These are phyloP conservation scores for Monochamus saltuarius DNA, from an alignment of 1,140 invertebrate genomes.

Conservation along the genomic window DNA sequence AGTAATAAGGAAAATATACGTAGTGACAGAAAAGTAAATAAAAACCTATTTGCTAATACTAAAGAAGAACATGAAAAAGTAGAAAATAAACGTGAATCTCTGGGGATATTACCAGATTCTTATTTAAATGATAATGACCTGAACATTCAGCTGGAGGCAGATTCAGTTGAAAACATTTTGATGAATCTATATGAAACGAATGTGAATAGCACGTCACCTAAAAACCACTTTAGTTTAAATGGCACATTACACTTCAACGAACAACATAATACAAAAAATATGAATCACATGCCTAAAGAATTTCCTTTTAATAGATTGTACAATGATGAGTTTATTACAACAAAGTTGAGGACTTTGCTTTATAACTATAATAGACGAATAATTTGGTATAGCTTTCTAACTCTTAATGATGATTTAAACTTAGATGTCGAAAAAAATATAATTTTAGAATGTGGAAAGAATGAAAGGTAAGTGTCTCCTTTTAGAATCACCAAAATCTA, in stretches of 20 bases:
- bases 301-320: slow-evolving; percentile 1
- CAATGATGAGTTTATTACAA: slow-evolving; percentile 1
- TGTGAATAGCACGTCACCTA: no score
- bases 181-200: no score
- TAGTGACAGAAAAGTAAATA: neutral
- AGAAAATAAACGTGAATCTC: slow-evolving; percentile 17
- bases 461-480: slow-evolving; percentile 3
- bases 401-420: slow-evolving; percentile 1
- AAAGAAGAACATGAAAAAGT: slow-evolving; percentile 8
- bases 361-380: slow-evolving; percentile 14
- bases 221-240: no score
- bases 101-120: slow-evolving; percentile 12
- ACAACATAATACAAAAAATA: neutral
- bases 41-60: slow-evolving; percentile 1
- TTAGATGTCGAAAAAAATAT: neutral
- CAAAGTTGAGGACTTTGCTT: slow-evolving; percentile 8
- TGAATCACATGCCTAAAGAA: neutral
- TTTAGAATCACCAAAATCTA: neutral
- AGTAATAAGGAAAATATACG: slow-evolving; percentile 8
- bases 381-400: slow-evolving; percentile 4
- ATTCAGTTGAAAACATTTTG: no score
- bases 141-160: no score
- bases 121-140: slow-evolving; percentile 7
- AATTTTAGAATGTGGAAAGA: neutral
- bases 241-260: no score